These are phyloP conservation scores for Indicator indicator DNA, from an alignment of 2,113 vertebrate genomes.

Conservation along the genomic window DNA sequence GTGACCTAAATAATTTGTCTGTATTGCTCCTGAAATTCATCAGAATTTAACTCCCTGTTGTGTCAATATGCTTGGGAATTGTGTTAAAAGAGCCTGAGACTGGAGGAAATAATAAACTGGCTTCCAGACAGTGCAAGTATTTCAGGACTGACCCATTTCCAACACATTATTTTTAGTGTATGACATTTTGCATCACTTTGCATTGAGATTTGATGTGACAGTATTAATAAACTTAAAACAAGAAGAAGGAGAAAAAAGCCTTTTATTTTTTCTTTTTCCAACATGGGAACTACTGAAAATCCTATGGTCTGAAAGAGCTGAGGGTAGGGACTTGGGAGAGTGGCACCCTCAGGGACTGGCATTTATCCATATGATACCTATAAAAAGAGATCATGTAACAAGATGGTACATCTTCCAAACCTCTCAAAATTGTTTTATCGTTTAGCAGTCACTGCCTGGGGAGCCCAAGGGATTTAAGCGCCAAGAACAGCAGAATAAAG, in stretches of 20 bases:
- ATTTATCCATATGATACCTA: not conserved
- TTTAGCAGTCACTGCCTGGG: not conserved
- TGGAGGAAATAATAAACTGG: not conserved
- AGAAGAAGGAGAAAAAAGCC: not conserved
- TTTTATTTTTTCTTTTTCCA: not conserved
- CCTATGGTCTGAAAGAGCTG: not conserved
- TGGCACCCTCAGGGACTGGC: not conserved
- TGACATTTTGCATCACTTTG: not conserved
- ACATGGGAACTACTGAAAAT: not conserved
- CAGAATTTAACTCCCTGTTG: not conserved
- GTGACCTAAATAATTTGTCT: slow-evolving; percentile 32
- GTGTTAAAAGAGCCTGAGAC: not conserved
- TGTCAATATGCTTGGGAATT: not conserved
- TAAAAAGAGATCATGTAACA: not conserved
- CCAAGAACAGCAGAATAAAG: not conserved
- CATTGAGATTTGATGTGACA: slow-evolving; percentile 1
- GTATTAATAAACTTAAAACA: not conserved
- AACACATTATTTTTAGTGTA: slow-evolving; percentile 18
- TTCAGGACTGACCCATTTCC: not conserved
- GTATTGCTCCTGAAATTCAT: slow-evolving; percentile 8
- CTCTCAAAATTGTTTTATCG: slow-evolving; percentile 1
- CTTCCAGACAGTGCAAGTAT: not conserved
- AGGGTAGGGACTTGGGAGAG: not conserved
- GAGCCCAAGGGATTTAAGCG: not conserved
- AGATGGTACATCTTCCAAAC: not conserved